Evolutionary conservation across 2,888 invertebrate genomes (phyloP).

Genomic region (Cistogaster globosa): DNA sequence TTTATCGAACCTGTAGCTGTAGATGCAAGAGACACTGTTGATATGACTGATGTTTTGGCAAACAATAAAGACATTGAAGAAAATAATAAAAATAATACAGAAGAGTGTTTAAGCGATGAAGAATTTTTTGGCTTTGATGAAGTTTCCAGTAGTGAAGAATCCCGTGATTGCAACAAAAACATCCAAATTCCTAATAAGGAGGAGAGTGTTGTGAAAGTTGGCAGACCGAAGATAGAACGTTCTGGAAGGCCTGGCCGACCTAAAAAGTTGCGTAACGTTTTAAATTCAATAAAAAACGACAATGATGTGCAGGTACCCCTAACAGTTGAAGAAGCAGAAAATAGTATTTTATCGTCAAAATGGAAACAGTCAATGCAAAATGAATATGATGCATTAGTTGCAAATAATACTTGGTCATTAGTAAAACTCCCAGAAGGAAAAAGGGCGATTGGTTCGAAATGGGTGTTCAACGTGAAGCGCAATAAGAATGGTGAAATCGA

Average conservation of each 20-base stretch:
- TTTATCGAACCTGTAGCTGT: slow-evolving; percentile 4
- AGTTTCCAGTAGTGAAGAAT: neutral
- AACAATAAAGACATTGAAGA: neutral
- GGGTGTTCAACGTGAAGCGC: slow-evolving; percentile 46
- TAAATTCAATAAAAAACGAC: neutral
- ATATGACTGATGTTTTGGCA: neutral
- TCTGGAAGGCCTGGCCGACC: neutral
- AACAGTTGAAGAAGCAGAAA: slow-evolving; percentile 19
- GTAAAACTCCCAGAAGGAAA: slow-evolving; percentile 49
- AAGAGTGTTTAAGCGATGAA: neutral
- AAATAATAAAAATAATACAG: neutral
- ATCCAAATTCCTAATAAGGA: neutral
- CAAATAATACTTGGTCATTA: slow-evolving; percentile 58
- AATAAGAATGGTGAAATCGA: slow-evolving; percentile 15
- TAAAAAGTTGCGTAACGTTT: neutral
- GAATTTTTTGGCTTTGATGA: neutral
- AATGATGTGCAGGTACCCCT: neutral
- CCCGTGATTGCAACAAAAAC: neutral
- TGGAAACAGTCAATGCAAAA: slow-evolving; percentile 13
- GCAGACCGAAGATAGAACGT: neutral
- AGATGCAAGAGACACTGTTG: neutral
- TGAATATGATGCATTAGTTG: slow-evolving; percentile 6
- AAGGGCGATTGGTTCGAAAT: slow-evolving; percentile 58
- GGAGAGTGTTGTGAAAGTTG: neutral
- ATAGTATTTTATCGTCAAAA: neutral